Evolutionary conservation across 2,888 invertebrate species (phyloP).

Genomic region (Gryllus longicercus): DNA sequence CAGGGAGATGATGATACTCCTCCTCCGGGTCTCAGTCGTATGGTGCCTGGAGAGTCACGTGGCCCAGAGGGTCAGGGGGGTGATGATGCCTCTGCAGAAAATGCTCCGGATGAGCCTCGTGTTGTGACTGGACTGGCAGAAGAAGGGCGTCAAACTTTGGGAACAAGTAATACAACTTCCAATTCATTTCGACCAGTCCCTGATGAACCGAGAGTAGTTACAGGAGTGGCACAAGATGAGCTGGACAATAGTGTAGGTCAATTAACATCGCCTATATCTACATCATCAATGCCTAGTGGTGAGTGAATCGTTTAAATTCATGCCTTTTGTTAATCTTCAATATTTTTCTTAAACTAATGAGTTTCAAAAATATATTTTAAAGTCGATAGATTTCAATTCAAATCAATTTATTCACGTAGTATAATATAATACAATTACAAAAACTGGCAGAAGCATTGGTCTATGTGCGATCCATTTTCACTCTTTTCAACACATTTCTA

Average conservation of each 20-base stretch:
- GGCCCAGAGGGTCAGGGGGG: constrained; percentile 36
- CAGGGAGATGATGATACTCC: constrained; percentile 51
- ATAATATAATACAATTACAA: too few species aligned
- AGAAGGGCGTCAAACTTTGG: constrained; percentile 29
- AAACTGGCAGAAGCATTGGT: too few species aligned
- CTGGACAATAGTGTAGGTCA: constrained; percentile 24
- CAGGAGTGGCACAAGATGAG: constrained; percentile 38
- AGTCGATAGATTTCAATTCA: too few species aligned
- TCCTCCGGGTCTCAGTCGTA: constrained; percentile 45
- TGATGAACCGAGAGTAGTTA: constrained; percentile 36
- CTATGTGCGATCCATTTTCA: too few species aligned
- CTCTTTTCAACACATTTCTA: too few species aligned
- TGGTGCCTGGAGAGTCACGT: constrained; percentile 39
- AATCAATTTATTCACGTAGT: too few species aligned
- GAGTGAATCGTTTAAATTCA: neutral
- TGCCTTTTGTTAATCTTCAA: too few species aligned
- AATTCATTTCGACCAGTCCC: constrained; percentile 12
- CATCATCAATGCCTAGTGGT: neutral
- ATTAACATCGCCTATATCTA: neutral
- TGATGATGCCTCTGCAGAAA: neutral
- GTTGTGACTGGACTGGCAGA: constrained; percentile 38
- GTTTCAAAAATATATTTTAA: too few species aligned
- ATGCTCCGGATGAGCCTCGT: constrained; percentile 31
- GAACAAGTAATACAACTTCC: neutral
- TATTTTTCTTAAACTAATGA: too few species aligned